Evolutionary conservation across 2,113 vertebrate species (phyloP).

Genomic region (Aix galericulata): DNA sequence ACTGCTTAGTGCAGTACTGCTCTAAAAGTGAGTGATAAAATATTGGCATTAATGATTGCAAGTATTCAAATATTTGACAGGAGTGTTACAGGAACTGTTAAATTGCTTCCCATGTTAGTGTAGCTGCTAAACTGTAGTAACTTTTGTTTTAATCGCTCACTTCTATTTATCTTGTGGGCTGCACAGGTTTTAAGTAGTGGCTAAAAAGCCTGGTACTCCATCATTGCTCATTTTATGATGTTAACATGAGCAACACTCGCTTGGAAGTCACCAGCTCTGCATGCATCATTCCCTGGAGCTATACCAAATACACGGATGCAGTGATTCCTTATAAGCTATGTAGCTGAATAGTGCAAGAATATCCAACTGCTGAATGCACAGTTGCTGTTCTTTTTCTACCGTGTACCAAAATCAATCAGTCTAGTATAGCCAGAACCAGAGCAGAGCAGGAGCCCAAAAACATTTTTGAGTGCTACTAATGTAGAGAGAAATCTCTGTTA

Average conservation of each 20-base stretch:
- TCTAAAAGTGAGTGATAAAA: background rate
- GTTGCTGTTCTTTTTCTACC: background rate
- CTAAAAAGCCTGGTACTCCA: background rate
- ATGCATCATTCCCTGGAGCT: background rate
- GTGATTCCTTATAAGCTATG: background rate
- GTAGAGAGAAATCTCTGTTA: background rate
- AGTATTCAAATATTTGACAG: background rate
- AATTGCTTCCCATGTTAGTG: background rate
- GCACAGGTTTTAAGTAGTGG: background rate
- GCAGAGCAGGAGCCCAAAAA: background rate
- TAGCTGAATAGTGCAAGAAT: background rate
- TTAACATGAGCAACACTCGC: background rate
- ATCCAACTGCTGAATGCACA: background rate
- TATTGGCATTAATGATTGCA: background rate
- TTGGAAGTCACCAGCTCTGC: background rate
- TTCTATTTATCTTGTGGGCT: background rate
- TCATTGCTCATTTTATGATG: background rate
- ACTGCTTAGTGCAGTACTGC: background rate
- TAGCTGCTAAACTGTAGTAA: background rate
- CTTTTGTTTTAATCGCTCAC: background rate
- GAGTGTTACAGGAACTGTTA: background rate
- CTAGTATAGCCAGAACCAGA: background rate
- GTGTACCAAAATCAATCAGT: background rate
- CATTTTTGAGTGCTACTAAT: background rate
- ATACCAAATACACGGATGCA: background rate